A percentile compares a stretch with the other conserved stretches of the same genome.
Evolutionary conservation across 2,888 invertebrate genomes (phyloP).

Genomic region (Serrognathus titanus): DNA sequence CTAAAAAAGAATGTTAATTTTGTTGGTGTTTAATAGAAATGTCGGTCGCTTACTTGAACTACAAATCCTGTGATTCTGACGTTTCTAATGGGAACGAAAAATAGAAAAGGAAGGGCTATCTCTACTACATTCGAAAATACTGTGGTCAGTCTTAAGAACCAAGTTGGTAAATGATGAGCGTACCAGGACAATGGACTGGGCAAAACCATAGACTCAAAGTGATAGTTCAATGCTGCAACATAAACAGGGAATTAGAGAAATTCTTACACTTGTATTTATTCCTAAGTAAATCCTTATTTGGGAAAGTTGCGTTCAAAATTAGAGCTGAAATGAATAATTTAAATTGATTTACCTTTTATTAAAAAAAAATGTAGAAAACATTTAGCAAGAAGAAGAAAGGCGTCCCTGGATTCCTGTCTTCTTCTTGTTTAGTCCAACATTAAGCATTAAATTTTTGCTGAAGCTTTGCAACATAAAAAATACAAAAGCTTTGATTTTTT

Average conservation of each 20-base stretch:
- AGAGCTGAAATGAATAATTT: too few relatives aligned
- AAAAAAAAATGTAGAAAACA: not conserved
- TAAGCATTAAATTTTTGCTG: too few relatives aligned
- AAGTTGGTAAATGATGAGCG: conserved; percentile 65
- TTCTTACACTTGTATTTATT: too few relatives aligned
- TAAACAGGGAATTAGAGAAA: conserved; percentile 1
- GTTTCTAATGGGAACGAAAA: conserved; percentile 65
- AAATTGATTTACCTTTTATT: not conserved
- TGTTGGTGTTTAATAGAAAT: not conserved
- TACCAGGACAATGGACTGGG: conserved; percentile 73
- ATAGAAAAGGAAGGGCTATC: conserved; percentile 65
- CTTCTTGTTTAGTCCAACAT: too few relatives aligned
- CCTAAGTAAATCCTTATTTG: not conserved
- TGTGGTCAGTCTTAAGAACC: conserved; percentile 60
- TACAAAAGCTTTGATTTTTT: too few relatives aligned
- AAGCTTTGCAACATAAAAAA: too few relatives aligned
- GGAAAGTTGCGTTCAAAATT: too few relatives aligned
- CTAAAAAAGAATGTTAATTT: conserved; percentile 43
- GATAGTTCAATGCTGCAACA: conserved; percentile 58
- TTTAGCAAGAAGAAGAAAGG: not conserved
- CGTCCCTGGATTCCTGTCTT: too few relatives aligned
- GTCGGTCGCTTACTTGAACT: conserved; percentile 55
- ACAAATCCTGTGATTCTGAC: conserved; percentile 62
- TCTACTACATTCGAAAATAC: conserved; percentile 63
- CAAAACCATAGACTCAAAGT: conserved; percentile 73